Percentiles rank a stretch among this genome's conserved stretches.
Conservation (phyloP, 1,140 invertebrate genomes). For the Drosophila elegans region DNA sequence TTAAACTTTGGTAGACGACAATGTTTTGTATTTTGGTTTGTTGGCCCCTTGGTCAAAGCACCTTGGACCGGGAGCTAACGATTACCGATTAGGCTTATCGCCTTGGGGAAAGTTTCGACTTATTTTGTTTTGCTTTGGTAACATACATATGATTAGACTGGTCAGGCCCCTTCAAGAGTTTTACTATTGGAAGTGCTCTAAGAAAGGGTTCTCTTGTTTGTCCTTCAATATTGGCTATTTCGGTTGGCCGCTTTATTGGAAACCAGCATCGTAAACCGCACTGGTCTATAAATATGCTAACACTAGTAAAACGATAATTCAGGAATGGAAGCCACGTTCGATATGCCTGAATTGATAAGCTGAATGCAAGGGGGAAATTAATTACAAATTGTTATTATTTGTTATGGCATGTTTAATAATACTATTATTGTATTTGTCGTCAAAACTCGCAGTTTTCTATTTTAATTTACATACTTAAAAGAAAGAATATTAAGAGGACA, state of each 20-base stretch:
- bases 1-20: constrained; percentile 29
- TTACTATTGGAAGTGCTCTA: constrained; percentile 1
- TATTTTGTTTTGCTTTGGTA: constrained; percentile 26
- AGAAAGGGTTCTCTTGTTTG: constrained; percentile 4
- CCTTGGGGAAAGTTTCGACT: constrained; percentile 59
- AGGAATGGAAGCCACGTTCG: constrained; percentile 14
- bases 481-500: no score
- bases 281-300: constrained; percentile 39
- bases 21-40: constrained; percentile 34
- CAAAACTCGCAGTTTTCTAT: no score
- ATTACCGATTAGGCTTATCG: constrained; percentile 65
- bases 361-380: constrained; percentile 10
- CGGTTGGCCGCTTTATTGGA: constrained; percentile 23
- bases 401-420: no score
- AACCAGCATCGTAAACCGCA: constrained; percentile 43
- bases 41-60: constrained; percentile 38
- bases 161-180: constrained; percentile 2
- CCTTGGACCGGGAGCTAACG: constrained; percentile 57
- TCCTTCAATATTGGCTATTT: constrained; percentile 30
- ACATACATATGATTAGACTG: constrained; percentile 4
- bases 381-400: no score
- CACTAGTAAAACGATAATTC: constrained; percentile 36
- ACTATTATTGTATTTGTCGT: no score
- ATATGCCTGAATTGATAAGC: constrained; percentile 49
- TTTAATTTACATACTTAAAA: no score